Base-by-base conservation (phyloP, 1,140 invertebrate species). In the Dendrolimus punctatus region DNA sequence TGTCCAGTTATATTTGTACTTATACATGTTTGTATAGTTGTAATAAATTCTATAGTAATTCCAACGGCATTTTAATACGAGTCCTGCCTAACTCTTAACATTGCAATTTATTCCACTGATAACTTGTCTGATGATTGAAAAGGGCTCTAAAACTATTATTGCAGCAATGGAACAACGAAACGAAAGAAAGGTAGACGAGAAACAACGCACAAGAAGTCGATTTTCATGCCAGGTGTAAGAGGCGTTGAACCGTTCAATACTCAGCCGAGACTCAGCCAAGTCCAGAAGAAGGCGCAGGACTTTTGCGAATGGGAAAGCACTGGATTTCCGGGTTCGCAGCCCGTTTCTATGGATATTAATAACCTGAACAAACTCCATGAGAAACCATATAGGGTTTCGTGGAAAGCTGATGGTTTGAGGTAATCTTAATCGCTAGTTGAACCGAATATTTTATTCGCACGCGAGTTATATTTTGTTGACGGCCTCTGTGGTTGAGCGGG, bases 371-470 rank as follows among this genome's bases (percentile, higher is more conserved):
- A 93, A 6, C 80, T 99, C 2, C 84, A 90, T 46, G 71, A 93
- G 58, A 96, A 96, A 74, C 94, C 93, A 0, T 99, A 99, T 73
- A 92, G 92, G 74, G 98, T 99, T 4, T 99, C 97, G 0, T 99
- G 98, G 98, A 99, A 99, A 82, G 99, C 99, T 8, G 99, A 99
- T 87, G 99, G 99, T 37, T 96, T 94, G 8, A 92, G 97, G 91
- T 95, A 41, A 51, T 23, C 1, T 23, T 23, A 23, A 23, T 3
- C 23, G 40, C 3, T 45, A 44, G 6, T 6, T 44, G 1, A 44
- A 3, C 6, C 8, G 4, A 44, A 0, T 0, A 44, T 44, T 9
- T 9, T 44, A 44, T 44, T 44, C 23, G 23, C 6, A n/a, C 23
- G 23, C 1, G 1, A 23, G 23, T 23, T n/a, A n/a, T n/a, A n/a